Evolutionary conservation across 2,113 vertebrate species (phyloP), one percentile per base, ranked within the genome.

Genomic region (Petroica traversi): DNA sequence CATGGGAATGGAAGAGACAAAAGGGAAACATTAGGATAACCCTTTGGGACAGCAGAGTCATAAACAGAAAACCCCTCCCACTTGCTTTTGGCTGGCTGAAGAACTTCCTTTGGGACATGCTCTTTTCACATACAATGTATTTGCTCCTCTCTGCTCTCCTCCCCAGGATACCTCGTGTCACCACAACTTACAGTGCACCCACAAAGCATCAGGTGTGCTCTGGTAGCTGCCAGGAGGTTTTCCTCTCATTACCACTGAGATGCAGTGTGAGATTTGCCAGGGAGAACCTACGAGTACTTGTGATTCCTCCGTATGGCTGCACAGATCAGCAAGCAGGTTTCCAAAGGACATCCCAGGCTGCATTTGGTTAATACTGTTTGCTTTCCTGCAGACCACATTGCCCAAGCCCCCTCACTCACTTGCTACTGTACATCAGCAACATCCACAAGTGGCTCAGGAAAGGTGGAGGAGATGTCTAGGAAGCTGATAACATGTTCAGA

Each of bases 401-500:
- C 57, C 79, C 14, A 20, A 52, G 48, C 17, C 9, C 23, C 17
- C 5, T 38, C 4, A 25, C 59, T 90, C 14, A 1, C 54, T 76
- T 84, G 68, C 66, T 74, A 72, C 59, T 76, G 64, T n/a, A 88
- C 74, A 73, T 85, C 38, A 95, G 90, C 52, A 69, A 78, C n/a
- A 49, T 6, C 81, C 79, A 79, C n/a, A 92, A 96, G 78, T 43
- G 78, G 71, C 31, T 54, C 81, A 88, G 90, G 93, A 96, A 97
- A 97, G 76, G 79, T 92, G 82, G 92, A 54, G 67, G 92, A 51
- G 54, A 89, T 61, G 77, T 78, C 80, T 67, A 79, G 96, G 95
- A 97, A 97, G 89, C 15, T 61, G 95, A 88, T 92, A 94, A 93
- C 66, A 43, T 57, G 91, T 87, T 93, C 85, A 89, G 79, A 77